Percentiles rank a stretch among this genome's conserved stretches.
phyloP scores from a whole-genome alignment of 2,113 vertebrate genomes.

The Neofelis nebulosa region DNA sequence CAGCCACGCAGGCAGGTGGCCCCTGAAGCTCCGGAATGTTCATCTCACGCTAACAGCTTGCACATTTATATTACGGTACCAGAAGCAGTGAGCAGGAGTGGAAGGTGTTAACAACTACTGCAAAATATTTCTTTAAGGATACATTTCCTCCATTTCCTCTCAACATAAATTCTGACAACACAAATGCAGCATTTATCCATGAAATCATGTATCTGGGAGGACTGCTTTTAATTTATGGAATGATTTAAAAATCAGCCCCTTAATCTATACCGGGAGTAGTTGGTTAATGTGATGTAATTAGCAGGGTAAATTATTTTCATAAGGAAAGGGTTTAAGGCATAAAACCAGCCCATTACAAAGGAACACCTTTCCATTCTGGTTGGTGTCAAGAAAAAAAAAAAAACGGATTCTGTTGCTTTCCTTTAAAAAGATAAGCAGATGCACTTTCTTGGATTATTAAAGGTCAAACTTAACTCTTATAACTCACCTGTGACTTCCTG shows the following conservation, averaged over 20 bases:
- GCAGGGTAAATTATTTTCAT: conserved; percentile 71
- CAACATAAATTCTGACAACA: conserved; percentile 86
- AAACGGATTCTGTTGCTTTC: background rate
- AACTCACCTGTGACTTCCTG: background rate
- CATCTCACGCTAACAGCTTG: conserved; percentile 84
- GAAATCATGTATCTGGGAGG: conserved; percentile 81
- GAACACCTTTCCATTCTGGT: conserved; percentile 39
- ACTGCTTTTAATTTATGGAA: conserved; percentile 82
- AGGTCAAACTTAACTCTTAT: background rate
- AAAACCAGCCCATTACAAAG: conserved; percentile 37
- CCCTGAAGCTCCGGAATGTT: conserved; percentile 72
- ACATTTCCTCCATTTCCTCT: conserved; percentile 86
- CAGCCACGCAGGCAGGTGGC: conserved; percentile 80
- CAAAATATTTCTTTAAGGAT: conserved; percentile 84
- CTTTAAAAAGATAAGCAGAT: background rate
- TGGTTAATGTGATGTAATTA: conserved; percentile 69
- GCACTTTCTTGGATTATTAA: background rate
- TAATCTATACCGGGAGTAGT: conserved; percentile 52
- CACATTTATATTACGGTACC: conserved; percentile 77
- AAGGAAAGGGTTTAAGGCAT: conserved; percentile 35
- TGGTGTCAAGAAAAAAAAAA: background rate
- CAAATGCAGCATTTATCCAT: conserved; percentile 79
- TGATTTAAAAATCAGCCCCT: conserved; percentile 61
- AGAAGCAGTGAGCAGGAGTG: conserved; percentile 75
- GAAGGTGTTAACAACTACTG: conserved; percentile 87